These are phyloP conservation scores for Malacosoma neustria DNA, from an alignment of 2,888 invertebrate genomes.

Conservation along the genomic window DNA sequence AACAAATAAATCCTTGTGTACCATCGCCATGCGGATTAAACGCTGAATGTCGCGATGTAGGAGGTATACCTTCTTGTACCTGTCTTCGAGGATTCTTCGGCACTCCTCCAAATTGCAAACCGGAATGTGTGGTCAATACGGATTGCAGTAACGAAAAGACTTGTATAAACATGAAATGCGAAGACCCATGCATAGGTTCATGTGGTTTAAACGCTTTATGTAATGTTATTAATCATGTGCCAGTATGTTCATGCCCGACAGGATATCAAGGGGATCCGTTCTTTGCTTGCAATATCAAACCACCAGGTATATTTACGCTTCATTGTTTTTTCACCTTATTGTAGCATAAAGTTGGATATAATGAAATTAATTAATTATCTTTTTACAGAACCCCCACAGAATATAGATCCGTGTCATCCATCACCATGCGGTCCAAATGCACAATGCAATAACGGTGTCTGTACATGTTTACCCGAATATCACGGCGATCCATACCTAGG, in stretches of 20 bases:
- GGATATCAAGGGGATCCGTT: constrained; percentile 86
- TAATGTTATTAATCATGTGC: constrained; percentile 83
- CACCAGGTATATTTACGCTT: constrained; percentile 35
- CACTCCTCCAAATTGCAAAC: constrained; percentile 82
- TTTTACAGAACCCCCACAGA: constrained; percentile 41
- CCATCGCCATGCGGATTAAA: constrained; percentile 87
- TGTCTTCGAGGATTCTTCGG: constrained; percentile 80
- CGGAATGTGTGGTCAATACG: constrained; percentile 82
- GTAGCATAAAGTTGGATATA: too few species aligned
- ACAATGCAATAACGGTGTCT: constrained; percentile 81
- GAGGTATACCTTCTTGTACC: constrained; percentile 77
- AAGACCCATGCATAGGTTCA: constrained; percentile 85
- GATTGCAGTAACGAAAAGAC: constrained; percentile 84
- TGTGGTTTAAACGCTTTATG: constrained; percentile 85
- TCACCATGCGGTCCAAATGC: constrained; percentile 88
- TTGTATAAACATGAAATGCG: constrained; percentile 85
- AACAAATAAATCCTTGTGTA: constrained; percentile 76
- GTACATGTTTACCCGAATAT: constrained; percentile 84
- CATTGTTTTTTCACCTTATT: too few species aligned
- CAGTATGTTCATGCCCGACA: constrained; percentile 79
- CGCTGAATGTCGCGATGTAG: constrained; percentile 74
- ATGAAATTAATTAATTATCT: too few species aligned
- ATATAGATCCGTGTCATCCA: constrained; percentile 80
- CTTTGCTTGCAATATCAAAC: constrained; percentile 76
- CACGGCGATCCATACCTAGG: constrained; percentile 85